Percentiles rank a stretch among this genome's conserved stretches.
phyloP scores from a whole-genome alignment of 2,888 invertebrate species.

The Anthophora plumipes region DNA sequence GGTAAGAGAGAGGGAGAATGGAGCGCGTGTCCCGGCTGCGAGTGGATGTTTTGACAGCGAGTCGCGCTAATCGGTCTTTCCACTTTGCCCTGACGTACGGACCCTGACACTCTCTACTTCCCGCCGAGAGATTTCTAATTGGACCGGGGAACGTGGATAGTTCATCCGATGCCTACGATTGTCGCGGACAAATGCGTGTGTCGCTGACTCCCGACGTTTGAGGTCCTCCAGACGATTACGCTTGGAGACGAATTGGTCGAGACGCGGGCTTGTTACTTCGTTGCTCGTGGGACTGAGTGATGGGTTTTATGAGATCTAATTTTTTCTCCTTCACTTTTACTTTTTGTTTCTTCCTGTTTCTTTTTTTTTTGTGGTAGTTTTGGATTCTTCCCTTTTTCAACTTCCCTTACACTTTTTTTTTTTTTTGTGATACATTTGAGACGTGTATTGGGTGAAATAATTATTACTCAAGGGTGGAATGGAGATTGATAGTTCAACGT shows the following conservation, averaged over 20 bases:
- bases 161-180: constrained; percentile 63
- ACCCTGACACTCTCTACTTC: constrained; percentile 42
- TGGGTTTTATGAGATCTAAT: too few species aligned
- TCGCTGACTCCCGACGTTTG: constrained; percentile 29
- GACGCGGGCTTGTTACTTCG: neutral
- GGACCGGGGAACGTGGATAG: constrained; percentile 47
- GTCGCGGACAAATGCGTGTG: constrained; percentile 67
- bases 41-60: constrained; percentile 82
- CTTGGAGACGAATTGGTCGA: constrained; percentile 34
- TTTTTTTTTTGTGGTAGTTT: too few species aligned
- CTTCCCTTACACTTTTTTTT: too few species aligned
- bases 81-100: constrained; percentile 75
- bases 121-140: constrained; percentile 68
- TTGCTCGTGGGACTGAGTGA: too few species aligned
- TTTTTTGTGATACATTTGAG: too few species aligned
- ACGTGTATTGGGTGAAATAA: too few species aligned
- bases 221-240: constrained; percentile 30
- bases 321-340: too few species aligned
- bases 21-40: constrained; percentile 57
- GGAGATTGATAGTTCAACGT: too few species aligned
- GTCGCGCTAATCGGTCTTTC: constrained; percentile 82
- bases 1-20: constrained; percentile 31
- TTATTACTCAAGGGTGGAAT: too few species aligned
- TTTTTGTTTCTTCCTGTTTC: too few species aligned
- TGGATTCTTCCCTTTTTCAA: too few species aligned